phyloP scores from a whole-genome alignment of 2,113 vertebrate genomes.

The Myrmecobius fasciatus region DNA sequence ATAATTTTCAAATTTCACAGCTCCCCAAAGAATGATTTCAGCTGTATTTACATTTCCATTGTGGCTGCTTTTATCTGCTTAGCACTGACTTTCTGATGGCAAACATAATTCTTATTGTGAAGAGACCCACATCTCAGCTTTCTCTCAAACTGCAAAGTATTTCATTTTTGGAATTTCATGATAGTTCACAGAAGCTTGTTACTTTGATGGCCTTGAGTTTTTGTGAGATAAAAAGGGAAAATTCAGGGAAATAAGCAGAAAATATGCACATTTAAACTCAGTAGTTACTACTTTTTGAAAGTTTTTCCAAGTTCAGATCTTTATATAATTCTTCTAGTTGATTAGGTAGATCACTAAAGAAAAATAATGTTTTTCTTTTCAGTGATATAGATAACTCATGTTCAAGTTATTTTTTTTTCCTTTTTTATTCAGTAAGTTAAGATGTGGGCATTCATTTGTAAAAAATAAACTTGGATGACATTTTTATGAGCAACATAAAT shows the following conservation, averaged over 20 bases:
- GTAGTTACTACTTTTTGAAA: neutral
- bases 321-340: neutral
- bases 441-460: neutral
- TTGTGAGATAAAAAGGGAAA: neutral
- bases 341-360: neutral
- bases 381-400: neutral
- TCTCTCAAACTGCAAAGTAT: neutral
- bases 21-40: constrained; percentile 65
- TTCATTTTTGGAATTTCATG: constrained; percentile 19
- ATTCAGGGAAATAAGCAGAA: neutral
- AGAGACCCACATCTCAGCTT: neutral
- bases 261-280: neutral
- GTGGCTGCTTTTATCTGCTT: constrained; percentile 45
- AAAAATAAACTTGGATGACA: neutral
- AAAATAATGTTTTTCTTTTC: neutral
- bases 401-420: neutral
- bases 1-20: constrained; percentile 60
- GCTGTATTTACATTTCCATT: constrained; percentile 68
- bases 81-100: constrained; percentile 13
- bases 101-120: constrained; percentile 1
- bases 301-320: neutral
- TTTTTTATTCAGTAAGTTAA: neutral
- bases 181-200: neutral
- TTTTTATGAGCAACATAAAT: neutral
- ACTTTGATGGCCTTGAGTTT: neutral